Evolutionary conservation across 2,113 vertebrate species (phyloP), one percentile per base, ranked within the genome.

Genomic region (Myanophis thanlyinensis): DNA sequence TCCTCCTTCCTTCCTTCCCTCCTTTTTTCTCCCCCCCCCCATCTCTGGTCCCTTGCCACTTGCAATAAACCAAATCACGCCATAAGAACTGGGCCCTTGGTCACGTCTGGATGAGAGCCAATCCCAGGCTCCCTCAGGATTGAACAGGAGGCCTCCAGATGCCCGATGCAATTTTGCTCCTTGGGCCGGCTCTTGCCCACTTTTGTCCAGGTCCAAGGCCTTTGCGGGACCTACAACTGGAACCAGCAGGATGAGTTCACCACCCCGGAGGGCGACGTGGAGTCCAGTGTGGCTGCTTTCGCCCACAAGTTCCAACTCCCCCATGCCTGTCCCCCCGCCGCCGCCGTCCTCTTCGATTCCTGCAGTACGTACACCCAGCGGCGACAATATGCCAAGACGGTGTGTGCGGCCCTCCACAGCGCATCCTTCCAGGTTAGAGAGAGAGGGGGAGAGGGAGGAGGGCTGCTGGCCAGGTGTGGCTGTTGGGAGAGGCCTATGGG

Each of bases 171-270:
- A 3, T 9, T 27, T 10, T 10, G 25, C 3, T 0, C 3, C 25
- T 27, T 62, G 59, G 27, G 80, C 80, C 44, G 6, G 8, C 11
- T 85, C 40, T 20, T 18, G 40, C 7, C n/a, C 5, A 7, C 80
- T 22, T 46, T 12, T 2, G 0, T 11, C 51, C 92, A 99, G 99
- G 98, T 99, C 2, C 98, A 98, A 0, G 99, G 99, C 1, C 97
- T 99, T 22, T 99, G 99, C 12, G 98, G 98, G 53, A 99, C 99
- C 2, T 98, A 98, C 94, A 99, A 98, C 54, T 98, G 99, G 98
- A 98, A 97, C 96, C 98, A 98, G 97, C 97, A 97, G 2, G 99
- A 99, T 0, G 99, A 99, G 89, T 99, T 99, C 95, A 98, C 97
- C 93, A 99, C 98, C 0, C 98, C 98, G 0, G 98, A 97, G 0